These are phyloP conservation scores for Bursaphelenchus mucronatus DNA, from an alignment of 1,140 invertebrate genomes.

Conservation along the genomic window DNA sequence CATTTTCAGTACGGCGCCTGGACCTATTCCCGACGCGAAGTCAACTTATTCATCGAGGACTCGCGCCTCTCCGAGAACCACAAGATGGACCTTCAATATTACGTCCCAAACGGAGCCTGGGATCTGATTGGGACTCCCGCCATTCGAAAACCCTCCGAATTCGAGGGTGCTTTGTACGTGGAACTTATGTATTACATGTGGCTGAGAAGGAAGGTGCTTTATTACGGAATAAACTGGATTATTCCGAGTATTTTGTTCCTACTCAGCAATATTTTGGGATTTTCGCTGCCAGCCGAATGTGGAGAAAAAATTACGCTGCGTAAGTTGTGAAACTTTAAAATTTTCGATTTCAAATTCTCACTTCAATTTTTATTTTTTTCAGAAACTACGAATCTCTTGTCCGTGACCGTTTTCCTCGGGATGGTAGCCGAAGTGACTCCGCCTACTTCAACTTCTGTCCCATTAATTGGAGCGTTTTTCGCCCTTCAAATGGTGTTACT, in stretches of 20 bases:
- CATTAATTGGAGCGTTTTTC: conserved; percentile 70
- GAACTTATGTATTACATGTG: conserved; percentile 64
- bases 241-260: conserved; percentile 83
- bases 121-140: conserved; percentile 47
- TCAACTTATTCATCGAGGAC: conserved; percentile 53
- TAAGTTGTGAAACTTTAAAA: conserved; percentile 18
- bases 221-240: conserved; percentile 86
- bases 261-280: conserved; percentile 76
- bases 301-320: conserved; percentile 76
- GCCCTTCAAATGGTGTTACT: conserved; percentile 56
- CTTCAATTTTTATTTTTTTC: conserved; percentile 18
- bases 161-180: conserved; percentile 46
- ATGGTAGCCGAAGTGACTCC: conserved; percentile 81
- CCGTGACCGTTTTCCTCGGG: conserved; percentile 88
- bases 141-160: conserved; percentile 20
- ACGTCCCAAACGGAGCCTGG: conserved; percentile 64
- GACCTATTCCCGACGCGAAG: conserved; percentile 82
- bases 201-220: conserved; percentile 72
- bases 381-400: conserved; percentile 77
- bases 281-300: conserved; percentile 84
- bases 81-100: conserved; percentile 66
- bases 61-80: conserved; percentile 32
- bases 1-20: conserved; percentile 78
- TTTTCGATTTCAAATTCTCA: neutral
- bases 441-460: conserved; percentile 79